Base-by-base conservation (phyloP, 2,888 invertebrate species). In the Cylloceria caligata region DNA sequence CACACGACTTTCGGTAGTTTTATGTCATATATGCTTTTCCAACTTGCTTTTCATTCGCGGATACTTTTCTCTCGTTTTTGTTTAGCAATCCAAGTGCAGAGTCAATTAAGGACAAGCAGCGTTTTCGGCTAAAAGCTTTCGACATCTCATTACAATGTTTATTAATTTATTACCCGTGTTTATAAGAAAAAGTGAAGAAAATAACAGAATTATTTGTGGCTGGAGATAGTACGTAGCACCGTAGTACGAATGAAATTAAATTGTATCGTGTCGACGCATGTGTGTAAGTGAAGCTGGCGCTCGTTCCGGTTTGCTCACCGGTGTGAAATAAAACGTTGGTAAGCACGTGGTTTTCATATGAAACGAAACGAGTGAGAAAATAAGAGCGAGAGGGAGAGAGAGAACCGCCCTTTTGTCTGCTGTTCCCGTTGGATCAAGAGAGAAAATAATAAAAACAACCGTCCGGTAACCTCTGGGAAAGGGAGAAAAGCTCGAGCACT, bases 241-340 rank as follows among this genome's bases (percentile, higher is more conserved):
- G 27, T 21, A 34, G 45, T 34, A 36, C 52, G 69, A 73, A 81
- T 77, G 68, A 77, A 81, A 81, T 72, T 64, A 73, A 81, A 81
- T 77, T 69, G 65, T 75, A 65, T 49, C 34, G 36, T 39, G 68
- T 36, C 62, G 52, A 13, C 39, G 7, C 45, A 30, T 45, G 65
- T 47, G 36, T 76, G 71, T 52, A 72, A 60, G 64, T 9, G 65
- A 42, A 57, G 49, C 65, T 65, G 16, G 7, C 16, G 34, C 67
- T 72, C 65, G 49, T 72, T 55, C 67, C 45, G 81, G 60, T 72
- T 65, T 45, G 68, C 49, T 68, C 76, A 45, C 34, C 24, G 62
- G 45, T 60, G 72, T 60, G 52, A 72, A 81, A 81, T 68, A 55
- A 81, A 57, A 73, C 62, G 45, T 13, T 16, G 49, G 57, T 13